Base-by-base conservation (phyloP, 2,113 vertebrate species). In the Tauraco erythrolophus region DNA sequence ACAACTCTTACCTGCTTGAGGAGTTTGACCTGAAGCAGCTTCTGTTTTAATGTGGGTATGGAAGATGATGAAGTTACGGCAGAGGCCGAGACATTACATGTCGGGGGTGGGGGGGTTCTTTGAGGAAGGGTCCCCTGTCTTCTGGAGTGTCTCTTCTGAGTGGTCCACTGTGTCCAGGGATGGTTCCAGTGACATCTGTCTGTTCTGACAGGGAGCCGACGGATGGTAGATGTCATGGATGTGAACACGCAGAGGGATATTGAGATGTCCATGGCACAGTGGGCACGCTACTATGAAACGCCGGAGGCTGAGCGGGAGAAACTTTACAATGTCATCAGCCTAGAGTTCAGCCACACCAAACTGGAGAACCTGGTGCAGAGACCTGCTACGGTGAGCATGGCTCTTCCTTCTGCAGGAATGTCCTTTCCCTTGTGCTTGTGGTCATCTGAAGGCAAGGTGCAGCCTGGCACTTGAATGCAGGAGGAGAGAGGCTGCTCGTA, bases 261-360 rank as follows among this genome's bases (percentile, higher is more conserved):
- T 2, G 99, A 99, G 98, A 99, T 99, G 99, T 99, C 99, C 23
- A 99, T 99, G 99, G 98, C 99, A 3, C 99, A 99, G 97, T 99
- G 99, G 99, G 98, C 99, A 21, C 98, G 99, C 50, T 99, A 99
- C 97, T 99, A 99, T 6, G 99, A 99, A 89, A 99, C 99, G 0
- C 99, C 99, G 0, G 98, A 99, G 45, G 99, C 99, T 1, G 99
- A 99, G 88, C 96, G 99, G 66, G 99, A 99, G 88, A 99, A 99
- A 45, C 99, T 99, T 24, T 99, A 99, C 97, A 99, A 99, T 7
- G 99, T 99, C 75, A 99, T 99, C 98, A 99, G 99, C 97, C 97
- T 99, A 60, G 99, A 99, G 97, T 99, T 99, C 95, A 99, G 99
- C 96, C 99, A 99, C 96, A 99, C 99, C 50, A 99, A 99, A 74